Evolutionary conservation across 2,113 vertebrate genomes (phyloP).

Genomic region (Diglossa brunneiventris): DNA sequence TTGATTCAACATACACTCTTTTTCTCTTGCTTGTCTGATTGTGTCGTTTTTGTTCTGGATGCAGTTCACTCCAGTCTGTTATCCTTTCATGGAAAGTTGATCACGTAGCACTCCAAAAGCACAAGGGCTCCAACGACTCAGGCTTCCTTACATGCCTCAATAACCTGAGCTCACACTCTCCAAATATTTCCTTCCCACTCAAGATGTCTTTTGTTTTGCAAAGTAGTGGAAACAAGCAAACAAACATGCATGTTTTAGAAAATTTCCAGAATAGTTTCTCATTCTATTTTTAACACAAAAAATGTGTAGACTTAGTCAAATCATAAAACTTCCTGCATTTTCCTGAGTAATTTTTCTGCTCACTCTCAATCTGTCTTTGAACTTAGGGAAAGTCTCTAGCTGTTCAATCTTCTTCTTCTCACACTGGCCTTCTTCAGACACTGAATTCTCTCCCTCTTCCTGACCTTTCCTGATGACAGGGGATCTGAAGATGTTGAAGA

Average conservation of each 20-base stretch:
- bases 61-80: neutral
- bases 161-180: neutral
- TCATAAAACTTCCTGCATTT: neutral
- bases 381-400: neutral
- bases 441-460: neutral
- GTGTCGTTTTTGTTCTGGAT: neutral
- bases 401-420: neutral
- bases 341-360: neutral
- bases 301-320: neutral
- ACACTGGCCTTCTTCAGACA: neutral
- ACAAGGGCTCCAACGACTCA: neutral
- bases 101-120: neutral
- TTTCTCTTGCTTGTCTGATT: neutral
- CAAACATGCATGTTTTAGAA: neutral
- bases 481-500: neutral
- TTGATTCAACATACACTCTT: neutral
- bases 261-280: neutral
- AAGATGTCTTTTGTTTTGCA: neutral
- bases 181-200: neutral
- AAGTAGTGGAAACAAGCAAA: neutral
- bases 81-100: neutral
- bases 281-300: neutral
- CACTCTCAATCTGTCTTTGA: neutral
- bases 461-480: neutral
- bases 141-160: neutral